Percentiles rank a stretch among this genome's conserved stretches.
These are phyloP conservation scores for Epicauta chinensis DNA, from an alignment of 1,140 invertebrate species.

Conservation along the genomic window DNA sequence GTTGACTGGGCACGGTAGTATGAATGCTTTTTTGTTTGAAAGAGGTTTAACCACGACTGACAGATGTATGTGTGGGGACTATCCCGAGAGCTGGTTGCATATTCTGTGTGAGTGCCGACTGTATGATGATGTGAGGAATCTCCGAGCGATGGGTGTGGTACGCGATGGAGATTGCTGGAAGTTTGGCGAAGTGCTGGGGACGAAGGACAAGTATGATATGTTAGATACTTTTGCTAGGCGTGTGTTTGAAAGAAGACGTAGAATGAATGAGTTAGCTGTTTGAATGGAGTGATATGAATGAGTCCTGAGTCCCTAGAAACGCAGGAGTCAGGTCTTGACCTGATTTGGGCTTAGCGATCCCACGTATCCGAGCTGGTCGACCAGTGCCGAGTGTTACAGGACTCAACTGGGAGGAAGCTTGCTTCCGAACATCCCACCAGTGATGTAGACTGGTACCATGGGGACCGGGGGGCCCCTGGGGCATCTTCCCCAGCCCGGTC, in stretches of 20 bases:
- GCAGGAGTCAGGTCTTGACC: no score
- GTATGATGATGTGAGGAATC: background rate
- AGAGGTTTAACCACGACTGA: background rate
- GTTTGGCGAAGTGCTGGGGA: background rate
- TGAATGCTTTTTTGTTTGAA: background rate
- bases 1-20: conserved; percentile 1
- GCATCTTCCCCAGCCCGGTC: no score
- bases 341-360: no score
- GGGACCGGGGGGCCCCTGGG: no score
- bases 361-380: no score
- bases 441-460: no score
- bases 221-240: no score
- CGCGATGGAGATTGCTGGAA: background rate
- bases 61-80: background rate
- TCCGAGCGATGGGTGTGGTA: background rate
- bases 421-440: conserved; percentile 2
- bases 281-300: no score
- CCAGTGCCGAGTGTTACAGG: background rate
- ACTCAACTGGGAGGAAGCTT: conserved; percentile 15
- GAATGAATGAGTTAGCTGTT: no score
- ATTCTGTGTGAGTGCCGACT: background rate
- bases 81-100: background rate
- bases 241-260: no score
- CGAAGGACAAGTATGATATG: background rate
- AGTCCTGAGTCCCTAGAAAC: no score